Percentiles rank a stretch among this genome's conserved stretches.
phyloP scores from a whole-genome alignment of 2,888 invertebrate species.

The Amblyjoppa fuscipennis region DNA sequence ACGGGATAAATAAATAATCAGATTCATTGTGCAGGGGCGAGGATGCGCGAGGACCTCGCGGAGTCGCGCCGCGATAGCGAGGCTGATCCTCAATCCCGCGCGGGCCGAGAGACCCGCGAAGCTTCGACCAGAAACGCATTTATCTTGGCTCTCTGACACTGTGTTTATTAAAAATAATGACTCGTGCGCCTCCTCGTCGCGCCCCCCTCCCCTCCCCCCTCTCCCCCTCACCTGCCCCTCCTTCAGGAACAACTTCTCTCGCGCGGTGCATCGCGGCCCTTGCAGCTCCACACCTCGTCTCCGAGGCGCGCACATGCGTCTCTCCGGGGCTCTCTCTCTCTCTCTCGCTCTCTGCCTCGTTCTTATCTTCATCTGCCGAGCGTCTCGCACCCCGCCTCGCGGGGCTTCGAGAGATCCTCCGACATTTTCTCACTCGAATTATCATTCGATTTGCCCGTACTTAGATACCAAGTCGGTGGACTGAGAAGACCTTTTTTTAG shows the following conservation, averaged over 20 bases:
- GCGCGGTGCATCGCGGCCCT: conserved; percentile 50
- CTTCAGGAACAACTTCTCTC: conserved; percentile 45
- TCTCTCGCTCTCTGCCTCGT: conserved; percentile 7
- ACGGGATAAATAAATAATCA: conserved; percentile 76
- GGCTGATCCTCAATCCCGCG: conserved; percentile 26
- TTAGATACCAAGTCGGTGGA: not conserved
- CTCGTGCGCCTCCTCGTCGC: conserved; percentile 73
- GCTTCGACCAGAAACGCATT: conserved; percentile 77
- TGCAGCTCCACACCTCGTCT: conserved; percentile 54
- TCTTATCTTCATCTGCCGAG: conserved; percentile 59
- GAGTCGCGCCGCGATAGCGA: not conserved
- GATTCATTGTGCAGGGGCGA: conserved; percentile 71
- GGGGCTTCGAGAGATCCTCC: not conserved
- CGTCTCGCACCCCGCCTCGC: conserved; percentile 1
- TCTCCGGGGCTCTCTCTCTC: conserved; percentile 5
- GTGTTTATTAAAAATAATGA: conserved; percentile 83
- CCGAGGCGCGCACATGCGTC: conserved; percentile 3
- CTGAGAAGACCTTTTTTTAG: not conserved
- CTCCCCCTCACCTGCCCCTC: conserved; percentile 12
- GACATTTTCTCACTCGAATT: conserved; percentile 10
- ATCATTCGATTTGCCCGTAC: not conserved
- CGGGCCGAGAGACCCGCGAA: conserved; percentile 45
- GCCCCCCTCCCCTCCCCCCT: not conserved
- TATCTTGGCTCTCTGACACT: conserved; percentile 76
- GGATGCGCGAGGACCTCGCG: not conserved